These are phyloP conservation scores for Drosophila bocki DNA, from an alignment of 1,140 invertebrate genomes.

Conservation along the genomic window DNA sequence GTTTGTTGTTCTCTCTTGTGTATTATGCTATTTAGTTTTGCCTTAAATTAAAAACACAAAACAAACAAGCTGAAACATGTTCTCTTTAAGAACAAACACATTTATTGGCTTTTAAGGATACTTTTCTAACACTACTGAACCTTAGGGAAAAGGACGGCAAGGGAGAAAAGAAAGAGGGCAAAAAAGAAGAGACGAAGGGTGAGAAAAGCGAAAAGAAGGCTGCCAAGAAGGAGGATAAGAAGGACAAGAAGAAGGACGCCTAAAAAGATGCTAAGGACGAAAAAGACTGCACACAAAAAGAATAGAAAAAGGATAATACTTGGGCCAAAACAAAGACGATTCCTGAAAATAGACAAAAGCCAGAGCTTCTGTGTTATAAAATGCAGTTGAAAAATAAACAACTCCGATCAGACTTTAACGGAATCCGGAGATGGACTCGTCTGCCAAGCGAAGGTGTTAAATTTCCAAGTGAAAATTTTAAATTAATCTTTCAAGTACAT, in stretches of 20 bases:
- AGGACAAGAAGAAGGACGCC: background rate
- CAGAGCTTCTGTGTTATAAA: background rate
- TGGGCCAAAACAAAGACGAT: constrained; percentile 2
- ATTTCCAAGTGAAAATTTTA: constrained; percentile 1
- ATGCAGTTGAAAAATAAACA: background rate
- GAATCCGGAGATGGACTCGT: background rate
- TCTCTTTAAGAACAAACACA: constrained; percentile 1
- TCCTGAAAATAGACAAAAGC: constrained; percentile 12
- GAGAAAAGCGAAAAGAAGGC: background rate
- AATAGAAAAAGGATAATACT: background rate
- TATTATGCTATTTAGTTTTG: constrained; percentile 77
- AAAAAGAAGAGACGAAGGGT: background rate
- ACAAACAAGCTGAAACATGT: constrained; percentile 17
- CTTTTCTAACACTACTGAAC: background rate
- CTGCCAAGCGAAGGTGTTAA: background rate
- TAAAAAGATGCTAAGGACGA: background rate
- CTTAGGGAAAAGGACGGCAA: constrained; percentile 27
- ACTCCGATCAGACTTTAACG: background rate
- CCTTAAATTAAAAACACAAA: constrained; percentile 65
- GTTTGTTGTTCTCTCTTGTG: constrained; percentile 54
- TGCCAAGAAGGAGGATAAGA: constrained; percentile 11
- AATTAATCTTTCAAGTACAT: background rate
- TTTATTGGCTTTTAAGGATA: constrained; percentile 7
- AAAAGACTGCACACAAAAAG: background rate
- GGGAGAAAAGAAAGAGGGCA: background rate